Evolutionary conservation across 1,140 invertebrate genomes (phyloP), one percentile per base, ranked within the genome.

Genomic region (Hypothenemus hampei): DNA sequence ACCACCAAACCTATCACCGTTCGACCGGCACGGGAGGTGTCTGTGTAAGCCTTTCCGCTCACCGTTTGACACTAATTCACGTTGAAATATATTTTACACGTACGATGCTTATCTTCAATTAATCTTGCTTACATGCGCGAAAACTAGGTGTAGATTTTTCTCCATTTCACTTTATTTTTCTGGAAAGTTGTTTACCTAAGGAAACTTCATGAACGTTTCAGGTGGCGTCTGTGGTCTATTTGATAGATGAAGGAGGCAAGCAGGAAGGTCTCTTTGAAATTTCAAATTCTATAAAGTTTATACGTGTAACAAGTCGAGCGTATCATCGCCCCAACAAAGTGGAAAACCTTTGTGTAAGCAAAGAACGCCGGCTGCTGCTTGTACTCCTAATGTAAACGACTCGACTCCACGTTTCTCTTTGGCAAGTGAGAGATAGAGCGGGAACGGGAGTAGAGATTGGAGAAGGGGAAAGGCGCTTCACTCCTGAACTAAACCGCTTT

Each of bases 341-440:
- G 53, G 58, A 60, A 60, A 52, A 57, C 39, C 58, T 60, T 60
- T 57, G 58, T 55, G 52, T 47, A 55, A 55, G 44, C 43, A 49
- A 52, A 57, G 53, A 60, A 60, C 58, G 53, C 22, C 16, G n/a
- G n/a, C n/a, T n/a, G n/a, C n/a, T n/a, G n/a, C n/a, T n/a, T n/a
- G 21, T 19, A 43, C 49, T 39, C 33, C 45, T 43, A 59, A 59
- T 54, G 41, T 55, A 54, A 59, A 59, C 58, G 52, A 56, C 51
- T 56, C 46, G 58, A 35, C 49, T 35, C n/a, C n/a, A n/a, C n/a
- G n/a, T n/a, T 52, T 52, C 49, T 52, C 39, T 52, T 52, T 52
- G 23, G 10, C n/a, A 13, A 23, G 20, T 31, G 39, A 21, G 16
- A 11, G 35, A n/a, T n/a, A n/a, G n/a, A n/a, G n/a, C n/a, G n/a